A percentile compares a stretch with the other conserved stretches of the same genome.
Conservation (phyloP, 2,113 vertebrate genomes). For the Cavia porcellus region DNA sequence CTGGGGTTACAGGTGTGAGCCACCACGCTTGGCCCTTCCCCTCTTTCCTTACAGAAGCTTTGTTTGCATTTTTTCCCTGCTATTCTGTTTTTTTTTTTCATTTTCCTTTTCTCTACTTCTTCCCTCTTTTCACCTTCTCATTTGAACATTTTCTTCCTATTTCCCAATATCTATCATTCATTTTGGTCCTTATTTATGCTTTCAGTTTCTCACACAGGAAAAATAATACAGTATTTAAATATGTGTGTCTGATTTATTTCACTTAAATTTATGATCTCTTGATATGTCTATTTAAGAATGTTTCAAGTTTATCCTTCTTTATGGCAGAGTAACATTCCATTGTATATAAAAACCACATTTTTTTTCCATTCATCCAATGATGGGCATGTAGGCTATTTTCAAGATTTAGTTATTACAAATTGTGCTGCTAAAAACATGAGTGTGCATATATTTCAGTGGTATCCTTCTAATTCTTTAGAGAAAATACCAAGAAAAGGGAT, state of each 20-base stretch:
- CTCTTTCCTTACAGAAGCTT: not conserved
- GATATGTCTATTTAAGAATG: not conserved
- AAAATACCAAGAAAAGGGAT: not conserved
- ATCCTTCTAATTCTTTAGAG: not conserved
- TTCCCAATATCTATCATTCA: not conserved
- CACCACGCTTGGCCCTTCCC: too few species aligned
- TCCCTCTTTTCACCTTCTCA: not conserved
- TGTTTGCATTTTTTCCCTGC: not conserved
- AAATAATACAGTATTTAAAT: not conserved
- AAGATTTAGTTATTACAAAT: not conserved
- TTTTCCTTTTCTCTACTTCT: not conserved
- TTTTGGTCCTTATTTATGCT: not conserved
- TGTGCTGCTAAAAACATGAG: not conserved
- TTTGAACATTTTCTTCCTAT: not conserved
- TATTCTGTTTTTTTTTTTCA: not conserved
- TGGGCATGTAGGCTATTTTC: not conserved
- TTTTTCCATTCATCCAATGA: not conserved
- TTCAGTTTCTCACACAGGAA: not conserved
- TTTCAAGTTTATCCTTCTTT: not conserved
- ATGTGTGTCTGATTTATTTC: not conserved
- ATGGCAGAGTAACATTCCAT: not conserved
- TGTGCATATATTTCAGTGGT: not conserved
- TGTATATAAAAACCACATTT: not conserved
- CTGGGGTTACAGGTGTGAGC: too few species aligned
- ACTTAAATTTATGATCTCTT: not conserved